Evolutionary conservation across 2,113 vertebrate species (phyloP).

Genomic region (Baryphthengus martii): DNA sequence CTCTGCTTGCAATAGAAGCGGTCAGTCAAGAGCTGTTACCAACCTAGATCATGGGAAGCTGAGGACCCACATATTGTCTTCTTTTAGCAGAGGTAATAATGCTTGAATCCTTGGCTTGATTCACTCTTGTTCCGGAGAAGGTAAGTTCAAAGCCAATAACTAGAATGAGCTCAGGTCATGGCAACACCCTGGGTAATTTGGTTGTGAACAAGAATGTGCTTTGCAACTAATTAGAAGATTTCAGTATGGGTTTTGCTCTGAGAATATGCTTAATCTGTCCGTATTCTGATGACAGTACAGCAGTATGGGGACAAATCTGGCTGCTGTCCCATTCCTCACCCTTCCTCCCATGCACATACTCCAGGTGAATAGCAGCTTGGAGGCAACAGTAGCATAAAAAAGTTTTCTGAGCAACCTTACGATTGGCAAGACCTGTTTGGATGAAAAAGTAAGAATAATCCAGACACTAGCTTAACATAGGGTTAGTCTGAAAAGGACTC

Average conservation of each 20-base stretch:
- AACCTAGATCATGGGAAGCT: background rate
- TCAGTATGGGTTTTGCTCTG: background rate
- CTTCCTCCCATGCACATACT: background rate
- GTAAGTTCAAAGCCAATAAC: background rate
- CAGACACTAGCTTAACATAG: background rate
- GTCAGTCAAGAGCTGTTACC: background rate
- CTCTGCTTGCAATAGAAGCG: background rate
- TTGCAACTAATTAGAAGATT: background rate
- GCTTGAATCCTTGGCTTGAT: background rate
- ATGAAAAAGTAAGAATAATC: background rate
- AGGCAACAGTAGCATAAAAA: background rate
- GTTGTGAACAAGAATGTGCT: background rate
- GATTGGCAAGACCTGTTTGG: background rate
- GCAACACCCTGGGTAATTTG: background rate
- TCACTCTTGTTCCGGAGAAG: background rate
- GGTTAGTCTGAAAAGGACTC: background rate
- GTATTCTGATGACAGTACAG: background rate
- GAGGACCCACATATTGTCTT: background rate
- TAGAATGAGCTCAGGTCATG: background rate
- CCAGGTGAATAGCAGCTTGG: background rate
- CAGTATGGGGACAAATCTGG: background rate
- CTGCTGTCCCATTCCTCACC: background rate
- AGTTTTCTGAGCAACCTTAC: background rate
- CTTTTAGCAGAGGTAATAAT: background rate
- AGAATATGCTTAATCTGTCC: background rate